Base-by-base conservation (phyloP, 2,113 vertebrate genomes). In the Hystrix cristata region DNA sequence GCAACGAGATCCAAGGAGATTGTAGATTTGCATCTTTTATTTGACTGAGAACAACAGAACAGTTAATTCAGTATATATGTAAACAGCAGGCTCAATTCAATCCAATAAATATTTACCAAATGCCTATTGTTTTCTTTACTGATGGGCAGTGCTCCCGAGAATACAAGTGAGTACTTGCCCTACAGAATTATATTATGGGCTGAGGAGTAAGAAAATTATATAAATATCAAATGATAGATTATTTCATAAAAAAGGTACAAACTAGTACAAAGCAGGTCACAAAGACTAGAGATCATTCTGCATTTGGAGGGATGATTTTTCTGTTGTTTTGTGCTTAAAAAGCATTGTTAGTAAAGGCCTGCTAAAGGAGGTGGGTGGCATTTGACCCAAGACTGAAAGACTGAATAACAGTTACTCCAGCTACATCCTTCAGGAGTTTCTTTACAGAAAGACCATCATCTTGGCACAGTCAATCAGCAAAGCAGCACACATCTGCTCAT, bases 61-160 rank as follows among this genome's bases (percentile, higher is more conserved):
- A 74, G 53, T 69, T 95, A 62, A 91, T 53, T 74, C 62, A 87
- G 93, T 65, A 38, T 65, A 80, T 27, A 79, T 72, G 6, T 76
- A 81, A 95, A 97, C 53, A 97, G 43, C 48, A 7, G 19, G 43
- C 38, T 60, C 34, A 78, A 53, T 67, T 67, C 4, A 23, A 31
- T 62, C 79, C 81, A 96, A 78, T n/a, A 96, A 69, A 60, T 91
- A 85, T 90, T 89, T 96, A 85, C 59, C 43, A 95, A 83, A 76
- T 34, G 76, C 19, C 83, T 83, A 43, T 0, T 59, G 43, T 43
- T 94, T 94, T 92, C 57, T 79, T 87, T 90, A 53, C 65, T 51
- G 16, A 21, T 92, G 31, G 46, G 38, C 90, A 80, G 12, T 88
- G 34, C 65, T 91, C 93, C 82, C 46, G 79, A 78, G n/a, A 95